Evolutionary conservation across 1,140 invertebrate species (phyloP).

Genomic region (Stegodyphus dumicola): DNA sequence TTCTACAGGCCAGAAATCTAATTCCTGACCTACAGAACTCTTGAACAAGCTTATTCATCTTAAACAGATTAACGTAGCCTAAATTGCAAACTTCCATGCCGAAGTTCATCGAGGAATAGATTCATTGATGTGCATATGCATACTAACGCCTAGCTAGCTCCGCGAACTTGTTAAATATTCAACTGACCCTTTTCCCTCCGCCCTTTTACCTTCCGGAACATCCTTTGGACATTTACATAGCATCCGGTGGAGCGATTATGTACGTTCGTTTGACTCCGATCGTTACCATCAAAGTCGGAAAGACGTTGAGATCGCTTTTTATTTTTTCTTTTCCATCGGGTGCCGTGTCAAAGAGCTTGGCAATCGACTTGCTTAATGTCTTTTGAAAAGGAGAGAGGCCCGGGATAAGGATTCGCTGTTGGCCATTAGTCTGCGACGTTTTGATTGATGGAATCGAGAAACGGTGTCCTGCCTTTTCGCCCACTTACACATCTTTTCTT

Average conservation of each 20-base stretch:
- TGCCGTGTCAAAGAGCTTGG: slow-evolving; percentile 24
- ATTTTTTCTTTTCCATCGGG: slow-evolving; percentile 6
- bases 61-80: too few species aligned
- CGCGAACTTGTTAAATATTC: neutral
- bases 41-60: too few species aligned
- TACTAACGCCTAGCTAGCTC: neutral
- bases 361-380: slow-evolving; percentile 47
- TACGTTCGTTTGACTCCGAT: neutral
- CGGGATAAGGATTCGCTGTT: slow-evolving; percentile 26
- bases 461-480: slow-evolving; percentile 48
- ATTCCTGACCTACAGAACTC: too few species aligned
- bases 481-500: slow-evolving; percentile 51
- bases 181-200: neutral
- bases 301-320: neutral
- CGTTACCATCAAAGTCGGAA: neutral
- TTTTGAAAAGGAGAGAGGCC: slow-evolving; percentile 39
- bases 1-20: too few species aligned
- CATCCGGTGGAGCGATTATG: slow-evolving; percentile 1
- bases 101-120: too few species aligned
- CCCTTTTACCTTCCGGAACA: neutral
- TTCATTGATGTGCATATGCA: too few species aligned
- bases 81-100: too few species aligned
- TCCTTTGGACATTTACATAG: slow-evolving; percentile 29
- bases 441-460: slow-evolving; percentile 41
- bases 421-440: slow-evolving; percentile 42